Conservation (phyloP, 2,797 vertebrate genomes). For the Atherinosoma microstoma region DNA sequence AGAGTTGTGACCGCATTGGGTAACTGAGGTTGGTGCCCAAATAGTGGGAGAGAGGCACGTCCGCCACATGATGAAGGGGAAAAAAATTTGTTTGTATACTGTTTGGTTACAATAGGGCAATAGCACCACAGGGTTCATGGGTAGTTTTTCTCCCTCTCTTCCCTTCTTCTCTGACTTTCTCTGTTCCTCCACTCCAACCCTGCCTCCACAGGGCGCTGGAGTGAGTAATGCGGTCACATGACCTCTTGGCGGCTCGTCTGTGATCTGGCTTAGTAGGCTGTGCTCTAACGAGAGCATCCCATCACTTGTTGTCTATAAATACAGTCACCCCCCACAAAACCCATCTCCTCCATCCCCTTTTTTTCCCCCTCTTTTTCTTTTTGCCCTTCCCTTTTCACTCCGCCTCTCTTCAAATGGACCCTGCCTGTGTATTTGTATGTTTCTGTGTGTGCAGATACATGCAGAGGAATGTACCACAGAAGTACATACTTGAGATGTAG, state of each 20-base stretch:
- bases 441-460: slow-evolving; percentile 21
- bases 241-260: slow-evolving; percentile 77
- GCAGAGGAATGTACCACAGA: slow-evolving; percentile 13
- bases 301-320: slow-evolving; percentile 87
- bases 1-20: slow-evolving; percentile 48
- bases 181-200: slow-evolving; percentile 27
- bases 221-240: slow-evolving; percentile 84
- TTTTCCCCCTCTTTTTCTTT: slow-evolving; percentile 42
- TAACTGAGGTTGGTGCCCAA: slow-evolving; percentile 62
- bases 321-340: slow-evolving; percentile 64
- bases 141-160: slow-evolving; percentile 44
- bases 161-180: slow-evolving; percentile 32
- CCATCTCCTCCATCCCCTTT: slow-evolving; percentile 37
- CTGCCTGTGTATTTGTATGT: slow-evolving; percentile 32
- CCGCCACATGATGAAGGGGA: slow-evolving; percentile 42
- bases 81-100: slow-evolving; percentile 70
- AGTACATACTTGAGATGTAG: slow-evolving; percentile 14
- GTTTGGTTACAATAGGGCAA: slow-evolving; percentile 60
- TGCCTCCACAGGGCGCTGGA: slow-evolving; percentile 70
- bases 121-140: slow-evolving; percentile 50
- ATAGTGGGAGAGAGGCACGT: slow-evolving; percentile 51
- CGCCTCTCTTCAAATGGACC: slow-evolving; percentile 67
- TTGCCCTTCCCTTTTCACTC: slow-evolving; percentile 15
- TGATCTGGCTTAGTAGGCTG: slow-evolving; percentile 82
- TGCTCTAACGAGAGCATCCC: slow-evolving; percentile 82